These are phyloP conservation scores for Platichthys stellatus DNA, from an alignment of 2,113 vertebrate species.

Conservation along the genomic window DNA sequence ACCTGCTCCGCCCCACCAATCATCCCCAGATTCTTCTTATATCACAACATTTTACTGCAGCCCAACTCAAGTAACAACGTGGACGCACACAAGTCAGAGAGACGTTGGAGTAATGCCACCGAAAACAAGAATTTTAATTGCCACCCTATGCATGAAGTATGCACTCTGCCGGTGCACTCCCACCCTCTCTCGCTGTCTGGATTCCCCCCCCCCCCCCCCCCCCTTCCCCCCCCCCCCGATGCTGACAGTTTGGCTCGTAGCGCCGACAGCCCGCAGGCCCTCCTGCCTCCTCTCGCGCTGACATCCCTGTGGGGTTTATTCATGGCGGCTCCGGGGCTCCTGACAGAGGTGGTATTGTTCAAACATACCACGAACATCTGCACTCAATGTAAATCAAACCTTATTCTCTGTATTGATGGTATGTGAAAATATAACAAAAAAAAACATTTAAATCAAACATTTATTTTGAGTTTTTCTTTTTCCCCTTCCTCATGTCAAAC, in stretches of 20 bases:
- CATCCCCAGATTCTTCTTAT: constrained; percentile 40
- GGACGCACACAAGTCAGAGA: constrained; percentile 60
- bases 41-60: constrained; percentile 58
- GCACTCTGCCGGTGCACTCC: constrained; percentile 54
- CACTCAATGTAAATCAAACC: constrained; percentile 44
- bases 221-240: constrained; percentile 24
- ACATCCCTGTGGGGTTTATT: constrained; percentile 61
- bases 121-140: constrained; percentile 67
- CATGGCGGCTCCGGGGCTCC: constrained; percentile 47
- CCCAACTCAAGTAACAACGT: constrained; percentile 41
- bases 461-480: background rate
- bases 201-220: constrained; percentile 26
- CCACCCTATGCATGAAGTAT: constrained; percentile 57
- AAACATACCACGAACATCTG: constrained; percentile 58
- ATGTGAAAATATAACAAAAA: constrained; percentile 2
- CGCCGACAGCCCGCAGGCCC: constrained; percentile 53
- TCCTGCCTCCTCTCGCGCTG: constrained; percentile 51
- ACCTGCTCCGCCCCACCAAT: background rate
- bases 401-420: constrained; percentile 13
- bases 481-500: background rate
- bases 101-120: constrained; percentile 64
- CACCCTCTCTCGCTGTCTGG: constrained; percentile 54
- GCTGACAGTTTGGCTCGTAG: constrained; percentile 61
- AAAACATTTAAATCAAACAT: constrained; percentile 13
- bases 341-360: constrained; percentile 72